Percentiles rank a stretch among this genome's conserved stretches.
Conservation (phyloP, 2,797 vertebrate genomes). For the Myotis planiceps region DNA sequence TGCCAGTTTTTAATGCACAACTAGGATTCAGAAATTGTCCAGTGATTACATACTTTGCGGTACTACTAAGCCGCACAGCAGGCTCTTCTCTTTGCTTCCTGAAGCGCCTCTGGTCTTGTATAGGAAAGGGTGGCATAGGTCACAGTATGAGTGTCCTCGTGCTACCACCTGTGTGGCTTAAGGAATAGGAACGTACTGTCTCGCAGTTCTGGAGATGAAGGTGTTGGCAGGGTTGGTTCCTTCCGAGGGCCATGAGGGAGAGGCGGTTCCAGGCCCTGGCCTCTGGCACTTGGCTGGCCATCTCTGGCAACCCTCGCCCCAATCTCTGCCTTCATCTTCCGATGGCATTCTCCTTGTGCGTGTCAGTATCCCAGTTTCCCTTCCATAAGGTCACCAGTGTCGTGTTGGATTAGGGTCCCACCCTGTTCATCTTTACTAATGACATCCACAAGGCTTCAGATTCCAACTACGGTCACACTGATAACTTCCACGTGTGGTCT, state of each 20-base stretch:
- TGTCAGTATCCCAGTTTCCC: not conserved
- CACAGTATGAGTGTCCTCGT: not conserved
- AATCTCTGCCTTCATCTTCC: not conserved
- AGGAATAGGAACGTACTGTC: not conserved
- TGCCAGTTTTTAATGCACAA: not conserved
- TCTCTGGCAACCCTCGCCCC: not conserved
- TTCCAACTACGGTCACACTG: not conserved
- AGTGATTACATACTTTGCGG: not conserved
- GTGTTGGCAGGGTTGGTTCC: not conserved
- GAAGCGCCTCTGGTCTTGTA: not conserved
- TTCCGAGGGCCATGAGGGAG: not conserved
- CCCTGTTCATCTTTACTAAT: not conserved
- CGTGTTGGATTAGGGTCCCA: not conserved
- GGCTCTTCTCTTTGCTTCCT: not conserved
- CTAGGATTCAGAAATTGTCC: not conserved
- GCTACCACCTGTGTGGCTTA: not conserved
- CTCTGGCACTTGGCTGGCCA: not conserved
- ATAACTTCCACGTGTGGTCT: not conserved
- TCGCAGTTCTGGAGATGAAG: not conserved
- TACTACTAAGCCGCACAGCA: not conserved
- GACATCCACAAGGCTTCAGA: not conserved
- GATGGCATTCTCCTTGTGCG: not conserved
- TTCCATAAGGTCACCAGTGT: not conserved
- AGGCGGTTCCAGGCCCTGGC: not conserved
- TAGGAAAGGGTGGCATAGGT: not conserved